A percentile compares a stretch with the other conserved stretches of the same genome.
phyloP scores from a whole-genome alignment of 1,140 invertebrate species.

The Brachionus manjavacas region DNA sequence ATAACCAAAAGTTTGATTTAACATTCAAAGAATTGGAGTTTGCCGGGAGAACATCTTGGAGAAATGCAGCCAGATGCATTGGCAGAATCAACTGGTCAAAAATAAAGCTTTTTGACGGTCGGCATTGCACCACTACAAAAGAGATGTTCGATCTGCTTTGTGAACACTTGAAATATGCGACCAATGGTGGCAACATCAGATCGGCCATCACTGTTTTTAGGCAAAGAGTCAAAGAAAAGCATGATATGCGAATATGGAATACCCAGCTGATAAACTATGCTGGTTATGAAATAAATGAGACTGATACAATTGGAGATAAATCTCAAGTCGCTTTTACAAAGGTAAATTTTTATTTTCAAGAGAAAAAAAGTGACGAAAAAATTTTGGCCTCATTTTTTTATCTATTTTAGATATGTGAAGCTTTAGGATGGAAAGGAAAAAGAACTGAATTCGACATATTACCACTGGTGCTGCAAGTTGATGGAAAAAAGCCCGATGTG shows the following conservation, averaged over 20 bases:
- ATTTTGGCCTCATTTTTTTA: too few species aligned
- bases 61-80: conserved; percentile 84
- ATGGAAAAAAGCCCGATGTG: conserved; percentile 83
- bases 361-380: conserved; percentile 33
- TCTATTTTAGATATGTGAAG: conserved; percentile 69
- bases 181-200: conserved; percentile 91
- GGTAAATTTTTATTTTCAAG: conserved; percentile 59
- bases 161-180: conserved; percentile 92
- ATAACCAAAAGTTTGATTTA: conserved; percentile 71
- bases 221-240: conserved; percentile 71
- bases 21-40: conserved; percentile 85
- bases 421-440: conserved; percentile 74
- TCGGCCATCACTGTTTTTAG: conserved; percentile 90
- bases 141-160: conserved; percentile 88
- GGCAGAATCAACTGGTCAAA: conserved; percentile 93
- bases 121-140: conserved; percentile 2
- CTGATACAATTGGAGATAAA: conserved; percentile 55
- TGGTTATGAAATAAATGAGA: conserved; percentile 65
- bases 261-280: conserved; percentile 79
- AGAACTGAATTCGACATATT: conserved; percentile 73
- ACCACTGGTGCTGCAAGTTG: conserved; percentile 80
- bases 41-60: conserved; percentile 86
- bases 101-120: conserved; percentile 67
- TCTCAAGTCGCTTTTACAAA: conserved; percentile 79
- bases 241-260: conserved; percentile 86